Conservation (phyloP, 2,888 invertebrate species). For the Drosophila leonis region DNA sequence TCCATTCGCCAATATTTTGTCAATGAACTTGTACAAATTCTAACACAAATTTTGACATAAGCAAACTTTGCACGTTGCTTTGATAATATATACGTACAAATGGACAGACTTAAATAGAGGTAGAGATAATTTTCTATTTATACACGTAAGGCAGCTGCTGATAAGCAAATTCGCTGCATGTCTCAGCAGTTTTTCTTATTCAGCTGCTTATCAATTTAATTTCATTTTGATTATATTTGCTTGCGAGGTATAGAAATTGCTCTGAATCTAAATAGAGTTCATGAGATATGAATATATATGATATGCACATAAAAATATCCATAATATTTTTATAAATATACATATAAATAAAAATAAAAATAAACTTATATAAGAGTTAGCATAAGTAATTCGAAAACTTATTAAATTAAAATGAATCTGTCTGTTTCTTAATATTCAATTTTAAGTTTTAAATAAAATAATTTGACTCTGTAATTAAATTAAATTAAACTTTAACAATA, state of each 20-base stretch:
- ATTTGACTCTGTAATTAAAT: neutral
- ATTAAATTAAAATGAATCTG: neutral
- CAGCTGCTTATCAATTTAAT: slow-evolving; percentile 31
- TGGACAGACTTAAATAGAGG: slow-evolving; percentile 10
- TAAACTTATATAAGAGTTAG: neutral
- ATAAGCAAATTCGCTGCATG: slow-evolving; percentile 15
- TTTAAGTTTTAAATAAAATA: neutral
- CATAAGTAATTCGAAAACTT: neutral
- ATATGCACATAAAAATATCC: neutral
- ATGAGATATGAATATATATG: neutral
- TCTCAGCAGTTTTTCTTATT: neutral
- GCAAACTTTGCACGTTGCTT: slow-evolving; percentile 54
- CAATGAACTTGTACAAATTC: slow-evolving; percentile 64
- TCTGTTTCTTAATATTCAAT: neutral
- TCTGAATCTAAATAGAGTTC: neutral
- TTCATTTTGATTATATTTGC: too few species aligned
- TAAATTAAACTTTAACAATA: too few species aligned
- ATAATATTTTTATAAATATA: too few species aligned
- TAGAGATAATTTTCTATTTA: slow-evolving; percentile 17
- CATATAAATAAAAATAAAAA: neutral
- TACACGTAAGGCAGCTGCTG: neutral
- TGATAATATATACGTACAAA: slow-evolving; percentile 3
- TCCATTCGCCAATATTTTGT: slow-evolving; percentile 28
- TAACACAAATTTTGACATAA: slow-evolving; percentile 33
- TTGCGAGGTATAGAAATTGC: neutral